Conservation (phyloP, 2,113 vertebrate genomes). For the Nothocercus julius region DNA sequence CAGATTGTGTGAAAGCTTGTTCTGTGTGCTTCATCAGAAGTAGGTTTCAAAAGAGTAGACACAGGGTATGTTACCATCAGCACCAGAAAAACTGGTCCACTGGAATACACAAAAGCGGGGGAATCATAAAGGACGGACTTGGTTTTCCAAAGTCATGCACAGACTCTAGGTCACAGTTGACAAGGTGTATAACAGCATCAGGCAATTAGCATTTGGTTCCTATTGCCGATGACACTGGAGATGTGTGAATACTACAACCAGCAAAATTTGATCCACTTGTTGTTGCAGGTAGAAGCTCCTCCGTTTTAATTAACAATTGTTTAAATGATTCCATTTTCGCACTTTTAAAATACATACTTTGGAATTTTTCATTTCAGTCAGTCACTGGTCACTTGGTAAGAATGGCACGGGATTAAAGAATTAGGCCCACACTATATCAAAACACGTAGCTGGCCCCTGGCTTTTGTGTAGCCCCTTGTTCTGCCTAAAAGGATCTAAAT, state of each 20-base stretch:
- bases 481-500: slow-evolving; percentile 9
- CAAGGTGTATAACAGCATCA: slow-evolving; percentile 48
- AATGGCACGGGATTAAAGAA: slow-evolving; percentile 47
- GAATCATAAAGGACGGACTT: slow-evolving; percentile 25
- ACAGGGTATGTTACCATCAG: slow-evolving; percentile 30
- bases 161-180: slow-evolving; percentile 18
- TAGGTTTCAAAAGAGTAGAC: slow-evolving; percentile 6
- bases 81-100: neutral
- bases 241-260: neutral
- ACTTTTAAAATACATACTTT: neutral
- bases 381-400: neutral
- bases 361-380: slow-evolving; percentile 21
- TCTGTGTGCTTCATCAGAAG: slow-evolving; percentile 24
- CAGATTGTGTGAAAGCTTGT: slow-evolving; percentile 36
- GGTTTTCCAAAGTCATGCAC: slow-evolving; percentile 41
- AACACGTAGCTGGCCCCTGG: slow-evolving; percentile 40
- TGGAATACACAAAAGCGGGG: slow-evolving; percentile 27
- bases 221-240: neutral
- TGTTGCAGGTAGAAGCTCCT: neutral
- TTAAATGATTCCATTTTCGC: slow-evolving; percentile 29
- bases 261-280: slow-evolving; percentile 44
- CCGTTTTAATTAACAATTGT: slow-evolving; percentile 27
- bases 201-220: slow-evolving; percentile 49
- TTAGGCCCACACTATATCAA: slow-evolving; percentile 31
- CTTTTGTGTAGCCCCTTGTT: slow-evolving; percentile 55